Percentiles rank a stretch among this genome's conserved stretches.
Conservation (phyloP, 1,140 invertebrate species). For the Antheraea pernyi region DNA sequence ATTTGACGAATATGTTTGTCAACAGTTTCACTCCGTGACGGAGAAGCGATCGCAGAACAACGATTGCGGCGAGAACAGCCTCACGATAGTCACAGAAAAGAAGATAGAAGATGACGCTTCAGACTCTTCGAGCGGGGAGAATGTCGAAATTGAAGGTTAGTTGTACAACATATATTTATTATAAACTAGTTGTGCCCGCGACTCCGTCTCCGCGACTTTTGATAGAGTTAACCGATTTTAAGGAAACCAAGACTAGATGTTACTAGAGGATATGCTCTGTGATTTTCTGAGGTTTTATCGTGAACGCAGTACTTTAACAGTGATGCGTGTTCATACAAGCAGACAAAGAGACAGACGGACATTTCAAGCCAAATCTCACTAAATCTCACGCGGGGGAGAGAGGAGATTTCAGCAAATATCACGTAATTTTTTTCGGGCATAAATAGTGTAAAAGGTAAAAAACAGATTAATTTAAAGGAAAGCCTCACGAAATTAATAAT, state of each 20-base stretch:
- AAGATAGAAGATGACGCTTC: constrained; percentile 71
- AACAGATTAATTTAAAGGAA: neutral
- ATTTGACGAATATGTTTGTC: neutral
- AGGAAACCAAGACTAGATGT: no score
- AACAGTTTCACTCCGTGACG: constrained; percentile 66
- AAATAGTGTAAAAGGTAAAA: neutral
- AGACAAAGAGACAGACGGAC: neutral
- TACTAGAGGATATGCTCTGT: no score
- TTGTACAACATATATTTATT: neutral
- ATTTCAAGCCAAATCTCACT: no score
- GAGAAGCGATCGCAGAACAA: constrained; percentile 64
- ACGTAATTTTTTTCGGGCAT: no score
- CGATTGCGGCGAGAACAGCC: constrained; percentile 64
- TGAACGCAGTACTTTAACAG: no score
- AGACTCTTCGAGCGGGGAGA: constrained; percentile 62
- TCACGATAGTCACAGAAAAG: constrained; percentile 68
- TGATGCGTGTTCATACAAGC: no score
- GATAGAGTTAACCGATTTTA: no score
- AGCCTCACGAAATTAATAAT: no score
- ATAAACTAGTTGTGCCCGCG: neutral
- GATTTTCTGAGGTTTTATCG: no score
- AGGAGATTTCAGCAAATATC: no score
- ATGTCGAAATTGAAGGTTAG: constrained; percentile 72
- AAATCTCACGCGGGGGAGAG: no score
- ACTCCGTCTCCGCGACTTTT: no score